A percentile compares a stretch with the other conserved stretches of the same genome.
Conservation (phyloP, 2,113 vertebrate species). For the Seriola quinqueradiata region DNA sequence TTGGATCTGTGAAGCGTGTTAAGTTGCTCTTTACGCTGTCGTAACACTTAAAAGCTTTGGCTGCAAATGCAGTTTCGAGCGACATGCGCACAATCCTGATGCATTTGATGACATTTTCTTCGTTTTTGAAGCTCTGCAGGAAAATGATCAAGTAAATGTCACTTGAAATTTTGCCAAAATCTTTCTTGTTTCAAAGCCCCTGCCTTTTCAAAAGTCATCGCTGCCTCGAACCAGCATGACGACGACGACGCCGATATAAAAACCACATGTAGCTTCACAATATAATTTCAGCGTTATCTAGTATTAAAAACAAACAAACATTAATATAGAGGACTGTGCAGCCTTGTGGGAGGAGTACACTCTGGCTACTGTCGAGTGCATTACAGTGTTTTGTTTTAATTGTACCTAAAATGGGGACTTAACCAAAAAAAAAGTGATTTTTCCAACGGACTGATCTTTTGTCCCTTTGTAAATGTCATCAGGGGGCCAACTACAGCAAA, state of each 20-base stretch:
- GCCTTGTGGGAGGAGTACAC: neutral
- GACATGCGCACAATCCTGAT: neutral
- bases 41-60: too few relatives aligned
- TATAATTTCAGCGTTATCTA: neutral
- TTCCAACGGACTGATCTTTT: conserved; percentile 62
- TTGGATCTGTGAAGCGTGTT: neutral
- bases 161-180: neutral
- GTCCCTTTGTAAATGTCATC: conserved; percentile 77
- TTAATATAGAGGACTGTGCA: neutral
- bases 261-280: neutral
- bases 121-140: neutral
- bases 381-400: conserved; percentile 54
- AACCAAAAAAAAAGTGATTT: conserved; percentile 47
- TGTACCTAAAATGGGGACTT: conserved; percentile 24
- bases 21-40: neutral
- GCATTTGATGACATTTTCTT: neutral
- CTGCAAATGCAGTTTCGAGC: too few relatives aligned
- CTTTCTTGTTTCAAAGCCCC: too few relatives aligned
- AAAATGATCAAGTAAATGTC: conserved; percentile 4
- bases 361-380: neutral
- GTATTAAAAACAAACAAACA: neutral
- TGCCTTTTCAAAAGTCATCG: neutral
- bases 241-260: too few relatives aligned
- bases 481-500: conserved; percentile 43
- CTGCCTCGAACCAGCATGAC: neutral